Base-by-base conservation (phyloP, 1,140 invertebrate species). In the Hormaphis cornu region DNA sequence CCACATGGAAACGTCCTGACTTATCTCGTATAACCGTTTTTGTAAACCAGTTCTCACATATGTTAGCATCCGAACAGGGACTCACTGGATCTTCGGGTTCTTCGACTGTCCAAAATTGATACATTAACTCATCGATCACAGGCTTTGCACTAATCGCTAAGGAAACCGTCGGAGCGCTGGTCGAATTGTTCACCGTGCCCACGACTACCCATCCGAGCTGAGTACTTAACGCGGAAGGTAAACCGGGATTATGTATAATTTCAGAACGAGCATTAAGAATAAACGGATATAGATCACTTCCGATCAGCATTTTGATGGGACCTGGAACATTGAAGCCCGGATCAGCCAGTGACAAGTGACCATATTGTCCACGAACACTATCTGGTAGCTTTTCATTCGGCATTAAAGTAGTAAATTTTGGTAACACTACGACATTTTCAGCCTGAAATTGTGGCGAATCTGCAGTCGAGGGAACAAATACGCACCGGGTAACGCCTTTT, bases 401-500 rank as follows among this genome's bases (percentile, higher is more conserved):
- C 24, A 53, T 53, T 16, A 16, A 12, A 1, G 16, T 0, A 0
- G 50, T 30, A n/a, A 53, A 28, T 12, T 53, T 24, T 8, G 0
- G n/a, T 2, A 53, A 3, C n/a, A 53, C 18, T 0, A 53, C 26
- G n/a, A 53, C 3, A 0, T 53, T 26, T 1, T 28, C 26, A 0
- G 50, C 9, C 8, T 24, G 50, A 9, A 52, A 52, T 18, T 33
- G 30, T 33, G 30, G 18, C 26, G 10, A n/a, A 28, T 24, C 24
- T 16, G 0, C 24, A 16, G 6, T 53, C 1, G 0, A 53, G 74
- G 71, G 1, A 75, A 72, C 7, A 69, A 46, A 44, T 58, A 75
- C 8, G 75, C 75, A 48, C 73, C 73, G 26, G 69, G 69, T 52
- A 0, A 52, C 22, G 16, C 46, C 46, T 12, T 52, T 14, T 2